Evolutionary conservation across 2,797 vertebrate genomes (phyloP).

Genomic region (Tauraco hartlaubi): DNA sequence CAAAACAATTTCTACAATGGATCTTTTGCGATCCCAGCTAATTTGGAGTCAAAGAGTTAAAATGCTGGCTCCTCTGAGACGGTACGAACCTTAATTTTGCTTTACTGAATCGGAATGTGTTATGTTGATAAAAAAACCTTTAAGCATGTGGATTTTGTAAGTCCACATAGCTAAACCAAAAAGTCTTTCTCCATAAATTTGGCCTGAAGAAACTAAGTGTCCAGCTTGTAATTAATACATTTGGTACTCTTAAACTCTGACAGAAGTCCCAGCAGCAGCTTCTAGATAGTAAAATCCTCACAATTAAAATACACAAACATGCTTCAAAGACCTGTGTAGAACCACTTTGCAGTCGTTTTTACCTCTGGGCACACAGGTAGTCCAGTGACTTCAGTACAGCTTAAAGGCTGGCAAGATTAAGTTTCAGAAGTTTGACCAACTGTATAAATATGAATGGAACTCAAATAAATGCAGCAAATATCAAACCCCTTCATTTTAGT

Average conservation of each 20-base stretch:
- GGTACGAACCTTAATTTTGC: background rate
- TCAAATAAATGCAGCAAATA: background rate
- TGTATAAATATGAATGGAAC: background rate
- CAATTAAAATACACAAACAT: background rate
- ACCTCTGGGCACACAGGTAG: background rate
- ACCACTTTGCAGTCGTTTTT: background rate
- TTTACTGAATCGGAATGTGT: background rate
- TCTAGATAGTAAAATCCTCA: background rate
- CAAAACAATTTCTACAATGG: background rate
- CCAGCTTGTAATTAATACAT: background rate
- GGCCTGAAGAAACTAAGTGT: background rate
- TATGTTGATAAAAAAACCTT: background rate
- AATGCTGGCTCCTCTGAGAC: background rate
- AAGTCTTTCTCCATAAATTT: background rate
- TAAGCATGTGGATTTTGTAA: background rate
- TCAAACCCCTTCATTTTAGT: background rate
- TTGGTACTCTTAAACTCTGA: background rate
- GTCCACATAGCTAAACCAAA: background rate
- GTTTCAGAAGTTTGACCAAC: background rate
- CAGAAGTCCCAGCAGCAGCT: background rate
- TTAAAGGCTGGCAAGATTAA: slow-evolving; percentile 14
- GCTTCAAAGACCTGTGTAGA: background rate
- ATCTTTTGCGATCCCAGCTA: background rate
- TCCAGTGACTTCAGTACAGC: background rate
- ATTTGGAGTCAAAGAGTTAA: background rate